phyloP scores from a whole-genome alignment of 2,113 vertebrate genomes.

The Coturnix japonica region DNA sequence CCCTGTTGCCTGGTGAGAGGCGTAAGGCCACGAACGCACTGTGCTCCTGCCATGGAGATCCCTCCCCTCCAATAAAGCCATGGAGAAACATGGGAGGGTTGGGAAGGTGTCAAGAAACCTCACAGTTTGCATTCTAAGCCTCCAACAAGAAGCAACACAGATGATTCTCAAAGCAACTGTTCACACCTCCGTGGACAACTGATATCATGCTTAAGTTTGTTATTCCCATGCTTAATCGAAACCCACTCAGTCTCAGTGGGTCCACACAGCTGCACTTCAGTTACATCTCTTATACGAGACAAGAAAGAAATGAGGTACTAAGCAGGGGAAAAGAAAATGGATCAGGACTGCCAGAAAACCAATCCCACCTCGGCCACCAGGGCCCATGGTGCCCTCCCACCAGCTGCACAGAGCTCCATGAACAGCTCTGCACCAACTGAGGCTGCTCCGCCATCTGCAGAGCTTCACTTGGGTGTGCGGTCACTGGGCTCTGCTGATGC shows the following conservation, averaged over 20 bases:
- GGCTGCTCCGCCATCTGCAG: neutral
- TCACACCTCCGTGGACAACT: neutral
- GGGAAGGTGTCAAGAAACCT: neutral
- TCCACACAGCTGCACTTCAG: neutral
- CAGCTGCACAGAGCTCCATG: no score
- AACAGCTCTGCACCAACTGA: no score
- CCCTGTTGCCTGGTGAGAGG: neutral
- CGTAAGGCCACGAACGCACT: neutral
- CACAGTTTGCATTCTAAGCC: neutral
- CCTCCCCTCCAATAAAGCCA: neutral
- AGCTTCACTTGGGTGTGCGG: neutral
- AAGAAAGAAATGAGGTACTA: neutral
- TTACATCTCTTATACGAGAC: neutral
- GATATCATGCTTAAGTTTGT: neutral
- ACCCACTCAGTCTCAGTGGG: neutral
- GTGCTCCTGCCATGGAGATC: neutral
- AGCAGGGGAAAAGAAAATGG: neutral
- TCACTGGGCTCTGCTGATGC: accelerated
- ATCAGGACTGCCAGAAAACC: neutral
- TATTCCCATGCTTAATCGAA: neutral
- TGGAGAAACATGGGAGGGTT: accelerated
- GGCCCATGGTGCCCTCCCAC: no score
- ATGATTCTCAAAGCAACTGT: neutral
- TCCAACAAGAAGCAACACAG: neutral
- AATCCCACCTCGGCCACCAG: no score